Conservation (phyloP, 2,888 invertebrate genomes). For the Eupithecia abbreviata region DNA sequence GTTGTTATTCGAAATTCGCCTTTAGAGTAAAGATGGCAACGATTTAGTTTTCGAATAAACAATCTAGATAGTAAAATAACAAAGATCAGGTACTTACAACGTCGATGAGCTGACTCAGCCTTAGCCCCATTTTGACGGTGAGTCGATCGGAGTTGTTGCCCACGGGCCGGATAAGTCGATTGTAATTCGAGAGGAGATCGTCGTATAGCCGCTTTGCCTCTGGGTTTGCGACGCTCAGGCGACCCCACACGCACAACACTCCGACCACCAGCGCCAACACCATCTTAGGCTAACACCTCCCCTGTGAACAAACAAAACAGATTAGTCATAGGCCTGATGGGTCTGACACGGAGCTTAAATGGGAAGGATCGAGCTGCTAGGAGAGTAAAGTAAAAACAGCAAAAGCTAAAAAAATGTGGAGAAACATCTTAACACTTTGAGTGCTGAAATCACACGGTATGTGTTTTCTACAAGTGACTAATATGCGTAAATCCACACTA, state of each 20-base stretch:
- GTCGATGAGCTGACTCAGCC: constrained; percentile 95
- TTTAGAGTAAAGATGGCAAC: background rate
- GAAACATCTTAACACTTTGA: too few relatives aligned
- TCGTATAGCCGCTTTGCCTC: constrained; percentile 97
- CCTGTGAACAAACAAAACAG: constrained; percentile 78
- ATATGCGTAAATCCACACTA: too few relatives aligned
- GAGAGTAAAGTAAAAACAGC: too few relatives aligned
- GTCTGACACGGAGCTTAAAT: too few relatives aligned
- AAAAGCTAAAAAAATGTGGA: too few relatives aligned
- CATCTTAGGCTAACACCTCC: constrained; percentile 94
- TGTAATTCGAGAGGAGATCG: constrained; percentile 97
- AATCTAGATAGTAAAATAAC: background rate
- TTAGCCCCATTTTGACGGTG: constrained; percentile 96
- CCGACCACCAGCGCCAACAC: constrained; percentile 89
- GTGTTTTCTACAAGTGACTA: too few relatives aligned
- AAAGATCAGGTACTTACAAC: constrained; percentile 88
- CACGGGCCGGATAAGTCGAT: constrained; percentile 96
- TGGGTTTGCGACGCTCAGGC: constrained; percentile 92
- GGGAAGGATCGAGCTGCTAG: too few relatives aligned
- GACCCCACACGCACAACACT: constrained; percentile 90
- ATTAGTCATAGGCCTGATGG: background rate
- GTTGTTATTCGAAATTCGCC: background rate
- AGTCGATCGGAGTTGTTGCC: constrained; percentile 97
- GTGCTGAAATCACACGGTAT: too few relatives aligned
- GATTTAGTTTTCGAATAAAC: background rate